phyloP scores from a whole-genome alignment of 2,888 invertebrate genomes.

The Conchocele bisecta region DNA sequence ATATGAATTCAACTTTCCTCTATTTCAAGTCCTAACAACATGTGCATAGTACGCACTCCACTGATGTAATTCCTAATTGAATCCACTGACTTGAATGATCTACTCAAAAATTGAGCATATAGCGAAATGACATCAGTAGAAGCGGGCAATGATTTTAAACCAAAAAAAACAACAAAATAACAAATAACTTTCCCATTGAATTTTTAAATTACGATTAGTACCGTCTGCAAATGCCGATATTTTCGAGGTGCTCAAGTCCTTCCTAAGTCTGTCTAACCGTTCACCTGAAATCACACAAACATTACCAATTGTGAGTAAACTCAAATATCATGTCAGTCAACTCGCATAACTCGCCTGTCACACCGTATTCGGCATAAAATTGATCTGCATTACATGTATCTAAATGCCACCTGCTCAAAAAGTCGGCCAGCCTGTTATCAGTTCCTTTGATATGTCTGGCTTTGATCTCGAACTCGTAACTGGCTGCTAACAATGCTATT shows the following conservation, averaged over 20 bases:
- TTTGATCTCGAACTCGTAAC: neutral
- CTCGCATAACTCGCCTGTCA: too few relatives aligned
- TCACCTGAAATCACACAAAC: neutral
- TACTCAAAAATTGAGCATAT: conserved; percentile 10
- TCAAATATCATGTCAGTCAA: neutral
- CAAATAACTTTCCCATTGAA: conserved; percentile 3
- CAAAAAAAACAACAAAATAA: conserved; percentile 3
- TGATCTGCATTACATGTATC: neutral
- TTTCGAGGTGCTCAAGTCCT: neutral
- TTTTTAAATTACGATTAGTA: neutral
- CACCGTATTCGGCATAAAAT: neutral
- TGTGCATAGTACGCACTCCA: conserved; percentile 6
- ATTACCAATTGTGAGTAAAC: neutral
- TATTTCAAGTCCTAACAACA: neutral
- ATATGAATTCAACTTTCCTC: neutral
- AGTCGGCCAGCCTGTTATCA: neutral
- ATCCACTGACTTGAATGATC: neutral
- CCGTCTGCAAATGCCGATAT: neutral
- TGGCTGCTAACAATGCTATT: neutral
- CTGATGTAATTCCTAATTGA: conserved; percentile 14
- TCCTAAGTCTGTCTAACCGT: neutral
- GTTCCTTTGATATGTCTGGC: neutral
- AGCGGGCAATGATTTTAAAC: neutral
- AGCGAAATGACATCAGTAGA: neutral
- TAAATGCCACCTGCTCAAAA: neutral